Percentiles rank a stretch among this genome's conserved stretches.
These are phyloP conservation scores for Pangasius krempfi DNA, from an alignment of 2,797 vertebrate genomes.

Conservation along the genomic window DNA sequence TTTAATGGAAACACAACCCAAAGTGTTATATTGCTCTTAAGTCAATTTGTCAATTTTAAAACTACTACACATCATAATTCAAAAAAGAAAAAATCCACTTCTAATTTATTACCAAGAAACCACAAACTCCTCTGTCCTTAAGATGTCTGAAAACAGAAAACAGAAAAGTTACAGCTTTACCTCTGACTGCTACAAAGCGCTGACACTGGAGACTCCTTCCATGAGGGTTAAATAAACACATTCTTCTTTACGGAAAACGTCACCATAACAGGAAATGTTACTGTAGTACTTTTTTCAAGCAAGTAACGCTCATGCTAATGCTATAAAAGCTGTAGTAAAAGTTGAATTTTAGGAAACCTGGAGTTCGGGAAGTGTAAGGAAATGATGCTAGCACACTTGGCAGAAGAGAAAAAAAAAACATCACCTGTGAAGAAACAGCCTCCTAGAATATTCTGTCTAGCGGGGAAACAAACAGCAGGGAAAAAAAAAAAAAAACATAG, in stretches of 20 bases:
- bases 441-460: conserved; percentile 21
- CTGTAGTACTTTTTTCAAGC: background rate
- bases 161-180: no score
- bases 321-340: background rate
- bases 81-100: no score
- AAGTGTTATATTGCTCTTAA: no score
- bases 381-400: background rate
- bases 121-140: no score
- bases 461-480: conserved; percentile 12
- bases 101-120: no score
- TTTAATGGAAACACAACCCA: no score
- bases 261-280: background rate
- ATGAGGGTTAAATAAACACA: background rate
- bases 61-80: no score
- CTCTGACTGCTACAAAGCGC: no score
- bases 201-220: background rate
- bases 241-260: background rate
- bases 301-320: background rate
- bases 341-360: background rate
- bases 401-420: background rate
- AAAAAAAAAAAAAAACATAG: background rate
- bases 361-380: background rate
- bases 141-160: no score
- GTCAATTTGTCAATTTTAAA: no score
- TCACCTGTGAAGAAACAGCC: background rate